Base-by-base conservation (phyloP, 2,113 vertebrate genomes). In the Festucalex cinctus region DNA sequence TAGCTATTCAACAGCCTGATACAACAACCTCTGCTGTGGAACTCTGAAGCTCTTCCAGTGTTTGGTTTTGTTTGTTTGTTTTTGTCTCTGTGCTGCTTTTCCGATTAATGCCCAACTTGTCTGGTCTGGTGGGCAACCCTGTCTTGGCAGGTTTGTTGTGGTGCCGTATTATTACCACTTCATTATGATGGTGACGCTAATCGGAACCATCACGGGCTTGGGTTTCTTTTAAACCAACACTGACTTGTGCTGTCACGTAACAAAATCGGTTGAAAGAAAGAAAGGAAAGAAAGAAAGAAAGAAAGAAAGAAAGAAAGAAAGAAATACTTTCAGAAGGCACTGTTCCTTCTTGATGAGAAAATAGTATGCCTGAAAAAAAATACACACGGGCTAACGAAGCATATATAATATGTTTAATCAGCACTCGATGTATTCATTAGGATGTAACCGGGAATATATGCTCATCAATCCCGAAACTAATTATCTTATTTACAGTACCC, bases 401-500 rank as follows among this genome's bases (percentile, higher is more conserved):
- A 10, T 81, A 72, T 54, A 66, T 65, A 81, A 78, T 66, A 65
- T 32, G 81, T 82, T 71, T 2, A 79, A 79, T 87, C 49, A 67
- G 36, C 61, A 66, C 68, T 32, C 66, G 26, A 85, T 56, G 22
- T 78, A 59, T 70, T 86, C 65, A 84, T 86, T 82, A 85, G 54
- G 65, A 77, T 14, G 68, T 65, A 66, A 41, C 4, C 35, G 36
- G 51, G 62, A 56, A 17, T 26, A 57, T 17, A 6, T 6, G 26
- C 1, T 12, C 54, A 0, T 61, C 3, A 63, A 48, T 13, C 46
- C 14, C 48, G 53, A 10, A 28, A 46, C 17, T 43, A 61, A 66
- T 61, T 37, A 24, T 22, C 19, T 41, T 39, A 35, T 58, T 32
- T 56, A 57, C 22, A 57, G 46, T 51, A 14, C 56, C 46, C 24